phyloP scores from a whole-genome alignment of 2,797 vertebrate species.

The Moxostoma hubbsi region DNA sequence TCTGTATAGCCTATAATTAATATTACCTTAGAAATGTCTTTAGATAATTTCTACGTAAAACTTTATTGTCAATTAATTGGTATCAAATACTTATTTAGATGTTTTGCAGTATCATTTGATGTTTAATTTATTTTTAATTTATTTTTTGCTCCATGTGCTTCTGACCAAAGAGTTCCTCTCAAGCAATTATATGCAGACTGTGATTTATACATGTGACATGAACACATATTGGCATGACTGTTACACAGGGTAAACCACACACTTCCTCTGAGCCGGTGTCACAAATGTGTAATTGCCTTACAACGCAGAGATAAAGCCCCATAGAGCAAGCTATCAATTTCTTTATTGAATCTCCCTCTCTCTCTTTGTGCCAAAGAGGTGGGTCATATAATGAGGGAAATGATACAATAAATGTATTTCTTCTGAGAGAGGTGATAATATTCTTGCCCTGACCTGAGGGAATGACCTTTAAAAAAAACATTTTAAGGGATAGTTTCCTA shows the following conservation, averaged over 20 bases:
- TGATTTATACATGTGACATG: constrained; percentile 50
- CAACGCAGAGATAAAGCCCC: constrained; percentile 51
- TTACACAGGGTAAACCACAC: constrained; percentile 59
- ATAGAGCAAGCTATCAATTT: constrained; percentile 22
- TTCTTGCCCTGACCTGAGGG: constrained; percentile 29
- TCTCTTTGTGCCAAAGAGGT: constrained; percentile 36
- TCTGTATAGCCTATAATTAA: neutral
- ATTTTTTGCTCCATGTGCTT: constrained; percentile 1
- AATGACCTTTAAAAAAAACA: neutral
- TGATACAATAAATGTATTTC: constrained; percentile 58
- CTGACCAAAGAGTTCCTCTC: constrained; percentile 6
- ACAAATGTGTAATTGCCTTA: constrained; percentile 63
- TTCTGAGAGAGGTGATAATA: constrained; percentile 40
- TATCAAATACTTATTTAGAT: neutral
- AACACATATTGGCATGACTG: constrained; percentile 53
- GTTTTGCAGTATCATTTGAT: constrained; percentile 17
- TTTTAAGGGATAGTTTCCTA: neutral
- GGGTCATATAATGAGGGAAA: constrained; percentile 59
- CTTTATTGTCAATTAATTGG: neutral
- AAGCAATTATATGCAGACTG: constrained; percentile 8
- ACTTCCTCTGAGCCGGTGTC: constrained; percentile 56
- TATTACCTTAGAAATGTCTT: neutral
- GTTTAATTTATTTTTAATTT: too few relatives aligned
- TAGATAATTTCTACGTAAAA: neutral
- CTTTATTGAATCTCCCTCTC: constrained; percentile 2